Evolutionary conservation across 1,140 invertebrate species (phyloP).

Genomic region (Brachionus plicatilis): DNA sequence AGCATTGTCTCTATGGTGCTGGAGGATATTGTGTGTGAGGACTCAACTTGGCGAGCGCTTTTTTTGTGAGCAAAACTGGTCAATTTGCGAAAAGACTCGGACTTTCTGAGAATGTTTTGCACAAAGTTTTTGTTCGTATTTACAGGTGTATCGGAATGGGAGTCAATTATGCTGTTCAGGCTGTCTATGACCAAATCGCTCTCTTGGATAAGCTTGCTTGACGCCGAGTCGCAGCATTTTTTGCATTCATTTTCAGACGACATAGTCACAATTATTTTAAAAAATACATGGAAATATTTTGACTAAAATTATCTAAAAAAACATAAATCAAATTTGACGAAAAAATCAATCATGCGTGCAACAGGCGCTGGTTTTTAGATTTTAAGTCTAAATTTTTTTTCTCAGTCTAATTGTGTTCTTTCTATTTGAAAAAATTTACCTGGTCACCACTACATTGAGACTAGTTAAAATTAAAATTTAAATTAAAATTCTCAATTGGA

Average conservation of each 20-base stretch:
- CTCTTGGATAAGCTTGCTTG: background rate
- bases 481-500: background rate
- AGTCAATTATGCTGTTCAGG: background rate
- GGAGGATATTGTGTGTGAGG: background rate
- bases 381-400: background rate
- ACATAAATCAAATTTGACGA: background rate
- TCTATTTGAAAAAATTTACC: background rate
- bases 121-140: slow-evolving; percentile 13
- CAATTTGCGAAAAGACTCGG: background rate
- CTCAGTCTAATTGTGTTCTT: background rate
- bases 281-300: background rate
- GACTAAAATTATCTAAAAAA: background rate
- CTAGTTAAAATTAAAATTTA: background rate
- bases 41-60: background rate
- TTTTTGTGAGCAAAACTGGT: background rate
- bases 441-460: background rate
- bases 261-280: background rate
- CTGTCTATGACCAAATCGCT: background rate
- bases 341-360: background rate
- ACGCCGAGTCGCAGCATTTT: background rate
- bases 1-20: background rate
- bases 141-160: background rate
- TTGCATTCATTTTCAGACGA: background rate
- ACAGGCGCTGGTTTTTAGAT: background rate
- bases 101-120: slow-evolving; percentile 1